These are phyloP conservation scores for Aleiodes leptofemur DNA, from an alignment of 2,888 invertebrate genomes.

Conservation along the genomic window DNA sequence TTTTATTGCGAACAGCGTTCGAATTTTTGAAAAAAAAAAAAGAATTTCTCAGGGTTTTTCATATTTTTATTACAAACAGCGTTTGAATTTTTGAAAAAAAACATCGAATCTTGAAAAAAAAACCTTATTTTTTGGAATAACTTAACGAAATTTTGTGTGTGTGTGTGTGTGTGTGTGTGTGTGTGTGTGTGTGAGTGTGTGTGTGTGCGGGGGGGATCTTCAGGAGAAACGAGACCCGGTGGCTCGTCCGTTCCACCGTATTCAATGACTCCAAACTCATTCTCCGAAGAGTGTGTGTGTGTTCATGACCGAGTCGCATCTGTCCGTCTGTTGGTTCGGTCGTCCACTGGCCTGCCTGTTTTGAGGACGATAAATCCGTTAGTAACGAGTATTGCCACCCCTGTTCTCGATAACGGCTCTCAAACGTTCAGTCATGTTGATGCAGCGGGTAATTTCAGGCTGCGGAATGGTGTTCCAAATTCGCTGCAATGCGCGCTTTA, in stretches of 20 bases:
- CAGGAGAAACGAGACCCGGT: slow-evolving; percentile 21
- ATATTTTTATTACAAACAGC: too few relatives aligned
- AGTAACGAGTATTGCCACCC: slow-evolving; percentile 21
- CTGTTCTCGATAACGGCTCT: background rate
- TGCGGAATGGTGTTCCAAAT: slow-evolving; percentile 3
- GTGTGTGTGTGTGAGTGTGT: background rate
- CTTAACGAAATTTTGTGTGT: too few relatives aligned
- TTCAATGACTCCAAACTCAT: slow-evolving; percentile 34
- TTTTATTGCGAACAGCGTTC: too few relatives aligned
- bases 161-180: too few relatives aligned
- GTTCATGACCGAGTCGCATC: background rate
- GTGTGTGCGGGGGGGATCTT: slow-evolving; percentile 10
- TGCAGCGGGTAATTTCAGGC: slow-evolving; percentile 27
- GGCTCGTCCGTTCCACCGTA: slow-evolving; percentile 24
- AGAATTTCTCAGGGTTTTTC: too few relatives aligned
- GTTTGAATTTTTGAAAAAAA: too few relatives aligned
- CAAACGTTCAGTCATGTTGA: slow-evolving; percentile 26
- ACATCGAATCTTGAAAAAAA: too few relatives aligned
- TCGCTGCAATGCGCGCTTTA: slow-evolving; percentile 30
- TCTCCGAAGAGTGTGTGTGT: slow-evolving; percentile 7
- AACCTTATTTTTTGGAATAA: too few relatives aligned
- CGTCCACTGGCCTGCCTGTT: too few relatives aligned
- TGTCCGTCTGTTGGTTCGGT: too few relatives aligned
- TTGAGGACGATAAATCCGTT: background rate
- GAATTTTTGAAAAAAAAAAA: too few relatives aligned